Evolutionary conservation across 2,888 invertebrate genomes (phyloP), one percentile per base, ranked within the genome.

Genomic region (Asteroscopus sphinx): DNA sequence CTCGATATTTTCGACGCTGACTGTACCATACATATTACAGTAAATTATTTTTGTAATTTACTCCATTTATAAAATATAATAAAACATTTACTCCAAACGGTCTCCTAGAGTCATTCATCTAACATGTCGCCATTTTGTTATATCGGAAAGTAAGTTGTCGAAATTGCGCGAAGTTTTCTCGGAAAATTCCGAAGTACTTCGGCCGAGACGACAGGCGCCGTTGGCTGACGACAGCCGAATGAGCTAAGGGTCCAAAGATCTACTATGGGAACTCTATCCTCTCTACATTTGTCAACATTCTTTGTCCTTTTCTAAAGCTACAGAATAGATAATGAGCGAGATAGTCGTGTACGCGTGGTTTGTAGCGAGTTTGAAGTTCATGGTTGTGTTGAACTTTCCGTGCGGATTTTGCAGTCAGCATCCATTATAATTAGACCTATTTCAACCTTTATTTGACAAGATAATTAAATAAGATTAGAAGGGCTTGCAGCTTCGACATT

Each of bases 161-260:
- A 80, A 81, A 77, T 63, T 74, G 74, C 68, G 55, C 73, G 67
- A 82, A 83, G 81, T 85, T 85, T 76, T 60, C 63, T 68, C 63
- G 75, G 73, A 79, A 79, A 80, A 78, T 77, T 79, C 69, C 63
- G 54, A 66, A 69, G 66, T 77, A 79, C 72, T 54, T 80, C 62
- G 53, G 37, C 36, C 60, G 47, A 73, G 73, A 69, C 82, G 82
- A 74, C 80, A 73, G 79, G 65, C 79, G 75, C 67, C 80, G 73
- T 57, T 77, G 77, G 69, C 68, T 68, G 76, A 68, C 79, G 74
- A 74, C 79, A 72, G 72, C 74, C 77, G 85, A 84, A 76, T 78
- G 79, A 75, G 64, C 67, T 62, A 55, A 60, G 58, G 60, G 66
- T 69, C 53, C 59, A 54, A 60, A 49, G 28, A 53, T 48, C 52